These are phyloP conservation scores for Acipenser oxyrinchus DNA, from an alignment of 2,797 vertebrate genomes.

Conservation along the genomic window DNA sequence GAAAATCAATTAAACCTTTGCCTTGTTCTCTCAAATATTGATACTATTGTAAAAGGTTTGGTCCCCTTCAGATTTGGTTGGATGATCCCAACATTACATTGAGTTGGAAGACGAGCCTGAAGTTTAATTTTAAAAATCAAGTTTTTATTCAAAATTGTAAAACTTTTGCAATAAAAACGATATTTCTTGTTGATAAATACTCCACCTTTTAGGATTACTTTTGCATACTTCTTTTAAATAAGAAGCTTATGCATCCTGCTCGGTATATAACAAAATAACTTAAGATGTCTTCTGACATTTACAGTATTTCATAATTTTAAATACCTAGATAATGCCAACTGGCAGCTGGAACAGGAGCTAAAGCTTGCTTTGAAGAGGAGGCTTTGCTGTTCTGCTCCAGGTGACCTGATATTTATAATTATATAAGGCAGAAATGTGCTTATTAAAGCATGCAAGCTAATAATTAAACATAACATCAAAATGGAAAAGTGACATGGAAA, in stretches of 20 bases:
- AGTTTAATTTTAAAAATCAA: neutral
- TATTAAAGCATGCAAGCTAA: constrained; percentile 8
- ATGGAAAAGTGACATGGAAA: constrained; percentile 6
- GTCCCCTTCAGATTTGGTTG: too few species aligned
- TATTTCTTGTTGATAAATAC: neutral
- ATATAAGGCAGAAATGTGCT: neutral
- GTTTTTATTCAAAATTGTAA: neutral
- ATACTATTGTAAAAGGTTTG: too few species aligned
- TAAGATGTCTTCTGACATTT: neutral
- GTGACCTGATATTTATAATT: constrained; percentile 5
- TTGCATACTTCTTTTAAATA: neutral
- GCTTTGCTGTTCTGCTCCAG: neutral
- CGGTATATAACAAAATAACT: neutral
- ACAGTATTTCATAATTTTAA: constrained; percentile 4
- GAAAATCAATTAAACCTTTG: too few species aligned
- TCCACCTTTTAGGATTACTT: neutral
- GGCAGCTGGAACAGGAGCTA: neutral
- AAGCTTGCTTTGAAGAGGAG: constrained; percentile 10
- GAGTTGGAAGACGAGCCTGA: neutral
- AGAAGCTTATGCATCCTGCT: neutral
- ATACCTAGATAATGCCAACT: constrained; percentile 6
- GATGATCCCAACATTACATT: too few species aligned
- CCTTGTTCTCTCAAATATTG: too few species aligned
- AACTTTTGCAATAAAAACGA: neutral
- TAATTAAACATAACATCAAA: constrained; percentile 13